These are phyloP conservation scores for Brachyptera risi DNA, from an alignment of 2,888 invertebrate species.

Conservation along the genomic window DNA sequence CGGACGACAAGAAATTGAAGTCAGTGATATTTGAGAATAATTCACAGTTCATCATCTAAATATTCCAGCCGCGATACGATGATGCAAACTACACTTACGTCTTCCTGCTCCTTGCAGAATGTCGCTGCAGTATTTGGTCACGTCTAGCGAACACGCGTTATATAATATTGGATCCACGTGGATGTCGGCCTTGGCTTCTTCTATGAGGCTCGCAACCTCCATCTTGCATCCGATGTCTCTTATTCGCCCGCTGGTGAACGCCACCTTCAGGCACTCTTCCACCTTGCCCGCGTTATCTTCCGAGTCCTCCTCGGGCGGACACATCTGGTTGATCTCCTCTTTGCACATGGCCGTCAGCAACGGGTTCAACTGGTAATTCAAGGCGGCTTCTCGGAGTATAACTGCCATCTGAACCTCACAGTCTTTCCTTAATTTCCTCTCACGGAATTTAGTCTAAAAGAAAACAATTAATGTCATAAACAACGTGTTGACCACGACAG, in stretches of 20 bases:
- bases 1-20: too few relatives aligned
- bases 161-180: constrained; percentile 91
- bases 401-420: constrained; percentile 81
- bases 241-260: constrained; percentile 68
- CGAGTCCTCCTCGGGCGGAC: constrained; percentile 50
- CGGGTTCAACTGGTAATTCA: constrained; percentile 89
- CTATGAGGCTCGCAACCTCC: constrained; percentile 85
- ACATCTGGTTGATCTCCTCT: constrained; percentile 51
- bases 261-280: constrained; percentile 89
- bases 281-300: constrained; percentile 57
- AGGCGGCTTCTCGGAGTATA: constrained; percentile 80
- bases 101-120: constrained; percentile 86
- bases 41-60: too few relatives aligned
- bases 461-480: too few relatives aligned
- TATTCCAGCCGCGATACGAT: too few relatives aligned
- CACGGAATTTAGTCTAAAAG: constrained; percentile 65
- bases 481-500: too few relatives aligned
- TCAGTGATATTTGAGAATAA: too few relatives aligned
- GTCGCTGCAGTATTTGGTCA: constrained; percentile 72
- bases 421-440: constrained; percentile 63
- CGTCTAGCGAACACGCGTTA: constrained; percentile 81
- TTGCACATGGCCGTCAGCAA: constrained; percentile 75
- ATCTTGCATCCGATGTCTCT: constrained; percentile 70
- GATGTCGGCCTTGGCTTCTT: constrained; percentile 88
- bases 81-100: constrained; percentile 57